Evolutionary conservation across 2,797 vertebrate genomes (phyloP), one percentile per base, ranked within the genome.

Genomic region (Dendrocincla tyrannina): DNA sequence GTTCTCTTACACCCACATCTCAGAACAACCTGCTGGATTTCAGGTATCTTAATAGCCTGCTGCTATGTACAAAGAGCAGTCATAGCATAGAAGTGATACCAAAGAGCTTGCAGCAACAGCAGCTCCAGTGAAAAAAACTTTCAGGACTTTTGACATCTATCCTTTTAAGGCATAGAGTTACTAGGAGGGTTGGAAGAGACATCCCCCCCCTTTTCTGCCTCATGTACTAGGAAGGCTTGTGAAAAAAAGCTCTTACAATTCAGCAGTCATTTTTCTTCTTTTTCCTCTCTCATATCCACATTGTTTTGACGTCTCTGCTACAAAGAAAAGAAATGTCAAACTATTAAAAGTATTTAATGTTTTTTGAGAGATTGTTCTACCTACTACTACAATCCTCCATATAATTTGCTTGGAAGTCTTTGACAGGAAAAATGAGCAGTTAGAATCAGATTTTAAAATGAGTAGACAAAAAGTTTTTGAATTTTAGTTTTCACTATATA

Each of bases 51-150:
- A n/a, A 74, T 33, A 4, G 0, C 47, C 58, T 76, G 30, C 18
- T 78, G 42, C 22, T 81, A n/a, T 0, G 0, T 55, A 28, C 59
- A 55, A 56, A 68, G 20, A 53, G 8, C 14, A 81, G 37, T 32
- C 62, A 68, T 62, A 52, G 7, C 44, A 25, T 1, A 47, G 55
- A 55, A 44, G 5, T 27, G 16, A n/a, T 32, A 33, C 0, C 1
- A 39, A 69, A 66, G 5, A 87, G 4, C 17, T 59, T 42, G 10
- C 32, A 63, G 47, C n/a, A 88, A 20, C 8, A 85, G 5, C 6
- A 67, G 11, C 25, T 67, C 15, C 35, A 27, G 30, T 46, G 37
- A 62, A 89, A 86, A 64, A 63, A 64, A 63, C 7, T 33, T 11
- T n/a, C 16, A 55, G 18, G n/a, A 39, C 10, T 62, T 85, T 62